Percentiles rank a stretch among this genome's conserved stretches.
Conservation (phyloP, 2,888 invertebrate genomes). For the Dendrolimus pini region DNA sequence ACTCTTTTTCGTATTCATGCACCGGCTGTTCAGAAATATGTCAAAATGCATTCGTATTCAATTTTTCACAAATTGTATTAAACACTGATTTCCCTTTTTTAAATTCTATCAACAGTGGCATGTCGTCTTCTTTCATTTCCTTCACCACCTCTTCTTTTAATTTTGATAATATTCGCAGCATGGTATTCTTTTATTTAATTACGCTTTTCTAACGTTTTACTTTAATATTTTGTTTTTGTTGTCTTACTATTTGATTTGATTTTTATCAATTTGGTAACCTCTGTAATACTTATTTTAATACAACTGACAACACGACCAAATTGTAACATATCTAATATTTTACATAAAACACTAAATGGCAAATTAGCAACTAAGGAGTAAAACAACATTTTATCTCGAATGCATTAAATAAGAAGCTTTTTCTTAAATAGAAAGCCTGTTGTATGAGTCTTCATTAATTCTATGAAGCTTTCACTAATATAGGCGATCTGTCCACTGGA, state of each 20-base stretch:
- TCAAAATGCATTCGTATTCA: slow-evolving; percentile 14
- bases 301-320: slow-evolving; percentile 66
- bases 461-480: slow-evolving; percentile 28
- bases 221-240: slow-evolving; percentile 1
- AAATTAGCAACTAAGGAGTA: slow-evolving; percentile 19
- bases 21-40: slow-evolving; percentile 35
- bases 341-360: slow-evolving; percentile 29
- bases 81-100: slow-evolving; percentile 20
- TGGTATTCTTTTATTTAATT: slow-evolving; percentile 3
- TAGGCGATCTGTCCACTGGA: slow-evolving; percentile 17
- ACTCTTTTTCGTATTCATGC: slow-evolving; percentile 31
- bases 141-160: background rate
- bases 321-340: slow-evolving; percentile 36
- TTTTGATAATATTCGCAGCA: slow-evolving; percentile 4
- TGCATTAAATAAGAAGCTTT: slow-evolving; percentile 15
- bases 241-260: background rate
- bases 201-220: slow-evolving; percentile 3
- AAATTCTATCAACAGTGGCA: slow-evolving; percentile 18
- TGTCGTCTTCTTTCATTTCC: slow-evolving; percentile 1
- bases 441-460: slow-evolving; percentile 10
- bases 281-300: slow-evolving; percentile 30
- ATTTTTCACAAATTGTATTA: slow-evolving; percentile 3
- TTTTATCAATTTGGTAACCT: slow-evolving; percentile 7
- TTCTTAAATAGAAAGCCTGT: slow-evolving; percentile 12
- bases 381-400: slow-evolving; percentile 19